A percentile compares a stretch with the other conserved stretches of the same genome.
Conservation (phyloP, 2,113 vertebrate genomes). For the Apeltes quadracus region DNA sequence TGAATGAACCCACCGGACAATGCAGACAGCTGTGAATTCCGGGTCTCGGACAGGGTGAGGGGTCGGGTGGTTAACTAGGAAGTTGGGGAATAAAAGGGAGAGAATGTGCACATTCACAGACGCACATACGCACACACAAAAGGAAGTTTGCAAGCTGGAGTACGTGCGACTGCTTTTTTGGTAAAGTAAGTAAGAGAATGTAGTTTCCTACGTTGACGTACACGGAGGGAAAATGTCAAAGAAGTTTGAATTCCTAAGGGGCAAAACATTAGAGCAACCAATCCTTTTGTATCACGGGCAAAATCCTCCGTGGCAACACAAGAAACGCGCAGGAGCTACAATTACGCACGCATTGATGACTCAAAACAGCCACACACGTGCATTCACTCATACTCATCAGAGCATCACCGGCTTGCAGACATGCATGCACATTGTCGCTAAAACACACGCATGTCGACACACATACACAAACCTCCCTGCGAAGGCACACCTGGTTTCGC, state of each 20-base stretch:
- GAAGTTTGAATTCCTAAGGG: not conserved
- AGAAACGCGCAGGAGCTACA: not conserved
- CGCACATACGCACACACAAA: not conserved
- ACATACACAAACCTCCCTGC: not conserved
- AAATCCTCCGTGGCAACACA: not conserved
- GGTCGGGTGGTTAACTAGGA: conserved; percentile 35
- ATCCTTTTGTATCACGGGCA: not conserved
- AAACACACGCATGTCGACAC: conserved; percentile 34
- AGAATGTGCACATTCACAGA: conserved; percentile 13
- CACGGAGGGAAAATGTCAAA: not conserved
- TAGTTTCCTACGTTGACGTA: not conserved
- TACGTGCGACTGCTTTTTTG: not conserved
- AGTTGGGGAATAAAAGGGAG: conserved; percentile 15
- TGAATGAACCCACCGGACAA: conserved; percentile 44
- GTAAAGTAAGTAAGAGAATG: not conserved
- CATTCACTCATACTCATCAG: not conserved
- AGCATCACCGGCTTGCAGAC: not conserved
- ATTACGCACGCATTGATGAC: not conserved
- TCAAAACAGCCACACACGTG: conserved; percentile 1
- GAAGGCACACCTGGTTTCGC: conserved; percentile 78
- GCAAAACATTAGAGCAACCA: not conserved
- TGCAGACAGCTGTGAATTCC: conserved; percentile 40
- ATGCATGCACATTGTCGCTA: not conserved
- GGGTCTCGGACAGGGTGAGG: conserved; percentile 21
- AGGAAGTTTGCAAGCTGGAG: not conserved